Evolutionary conservation across 1,140 invertebrate genomes (phyloP).

Genomic region (Drosophila watanabei): DNA sequence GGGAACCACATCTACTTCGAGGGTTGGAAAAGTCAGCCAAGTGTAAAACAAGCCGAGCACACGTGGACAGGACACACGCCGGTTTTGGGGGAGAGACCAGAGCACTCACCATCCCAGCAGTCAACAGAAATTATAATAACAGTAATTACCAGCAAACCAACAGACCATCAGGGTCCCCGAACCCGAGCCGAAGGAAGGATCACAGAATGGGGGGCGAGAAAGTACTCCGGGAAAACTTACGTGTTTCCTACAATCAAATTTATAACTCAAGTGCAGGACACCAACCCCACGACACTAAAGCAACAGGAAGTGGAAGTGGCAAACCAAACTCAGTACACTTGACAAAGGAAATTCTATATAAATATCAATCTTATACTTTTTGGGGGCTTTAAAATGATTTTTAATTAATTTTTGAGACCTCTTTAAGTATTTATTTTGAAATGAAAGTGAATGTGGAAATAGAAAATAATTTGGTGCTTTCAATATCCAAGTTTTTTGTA

Average conservation of each 20-base stretch:
- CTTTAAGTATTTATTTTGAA: not conserved
- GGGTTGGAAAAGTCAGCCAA: conserved; percentile 57
- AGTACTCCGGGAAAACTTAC: conserved; percentile 52
- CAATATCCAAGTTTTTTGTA: too few relatives aligned
- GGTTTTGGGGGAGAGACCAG: conserved; percentile 10
- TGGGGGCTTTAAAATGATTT: not conserved
- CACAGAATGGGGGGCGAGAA: conserved; percentile 1
- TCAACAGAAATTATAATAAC: conserved; percentile 84
- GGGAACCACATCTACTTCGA: conserved; percentile 18
- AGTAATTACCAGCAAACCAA: conserved; percentile 72
- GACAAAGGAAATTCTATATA: not conserved
- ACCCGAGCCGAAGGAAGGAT: not conserved
- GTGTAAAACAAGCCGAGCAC: conserved; percentile 70
- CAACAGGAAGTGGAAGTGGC: conserved; percentile 39
- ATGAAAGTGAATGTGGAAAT: not conserved
- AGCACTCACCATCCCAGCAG: conserved; percentile 46
- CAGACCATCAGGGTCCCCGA: conserved; percentile 19
- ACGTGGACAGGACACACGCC: conserved; percentile 66
- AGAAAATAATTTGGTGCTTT: too few relatives aligned
- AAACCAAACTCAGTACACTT: conserved; percentile 30
- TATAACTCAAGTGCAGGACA: conserved; percentile 69
- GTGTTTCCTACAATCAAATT: conserved; percentile 74
- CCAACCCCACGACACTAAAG: conserved; percentile 30
- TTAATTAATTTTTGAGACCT: not conserved
- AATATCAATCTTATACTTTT: not conserved